Percentiles rank a stretch among this genome's conserved stretches.
Evolutionary conservation across 2,797 vertebrate genomes (phyloP).

Genomic region (Pagetopsis macropterus): DNA sequence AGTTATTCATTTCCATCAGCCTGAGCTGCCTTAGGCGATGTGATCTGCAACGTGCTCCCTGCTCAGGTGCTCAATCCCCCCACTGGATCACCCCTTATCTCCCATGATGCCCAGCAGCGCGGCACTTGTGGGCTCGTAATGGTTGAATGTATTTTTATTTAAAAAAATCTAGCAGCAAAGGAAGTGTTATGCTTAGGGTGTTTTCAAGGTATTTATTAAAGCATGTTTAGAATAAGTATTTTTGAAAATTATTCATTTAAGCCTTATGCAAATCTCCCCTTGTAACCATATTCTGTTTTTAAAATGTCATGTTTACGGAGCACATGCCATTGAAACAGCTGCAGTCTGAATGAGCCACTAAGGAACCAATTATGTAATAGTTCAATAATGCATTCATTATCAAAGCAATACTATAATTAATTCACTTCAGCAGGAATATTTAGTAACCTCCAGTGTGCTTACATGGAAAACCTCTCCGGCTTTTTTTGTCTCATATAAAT

Average conservation of each 20-base stretch:
- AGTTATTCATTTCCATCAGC: conserved; percentile 80
- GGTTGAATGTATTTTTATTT: conserved; percentile 38
- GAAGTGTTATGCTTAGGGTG: background rate
- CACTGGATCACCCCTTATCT: conserved; percentile 51
- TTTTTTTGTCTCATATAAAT: background rate
- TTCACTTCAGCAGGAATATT: background rate
- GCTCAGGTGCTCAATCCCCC: conserved; percentile 66
- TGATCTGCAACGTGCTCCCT: conserved; percentile 62
- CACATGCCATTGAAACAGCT: background rate
- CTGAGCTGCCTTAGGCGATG: conserved; percentile 60
- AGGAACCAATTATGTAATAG: background rate
- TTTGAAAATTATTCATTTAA: background rate
- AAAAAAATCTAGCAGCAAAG: conserved; percentile 2
- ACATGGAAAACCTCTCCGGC: background rate
- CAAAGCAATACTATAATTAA: background rate
- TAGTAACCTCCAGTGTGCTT: background rate
- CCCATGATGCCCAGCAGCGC: conserved; percentile 52
- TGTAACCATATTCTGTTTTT: background rate
- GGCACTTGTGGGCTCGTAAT: conserved; percentile 27
- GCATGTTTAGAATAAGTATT: background rate
- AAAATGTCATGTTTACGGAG: background rate
- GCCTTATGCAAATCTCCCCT: background rate
- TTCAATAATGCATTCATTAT: background rate
- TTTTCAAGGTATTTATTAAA: conserved; percentile 13
- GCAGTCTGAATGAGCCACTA: conserved; percentile 2